Base-by-base conservation (phyloP, 2,888 invertebrate genomes). In the Cephus pygmeus region DNA sequence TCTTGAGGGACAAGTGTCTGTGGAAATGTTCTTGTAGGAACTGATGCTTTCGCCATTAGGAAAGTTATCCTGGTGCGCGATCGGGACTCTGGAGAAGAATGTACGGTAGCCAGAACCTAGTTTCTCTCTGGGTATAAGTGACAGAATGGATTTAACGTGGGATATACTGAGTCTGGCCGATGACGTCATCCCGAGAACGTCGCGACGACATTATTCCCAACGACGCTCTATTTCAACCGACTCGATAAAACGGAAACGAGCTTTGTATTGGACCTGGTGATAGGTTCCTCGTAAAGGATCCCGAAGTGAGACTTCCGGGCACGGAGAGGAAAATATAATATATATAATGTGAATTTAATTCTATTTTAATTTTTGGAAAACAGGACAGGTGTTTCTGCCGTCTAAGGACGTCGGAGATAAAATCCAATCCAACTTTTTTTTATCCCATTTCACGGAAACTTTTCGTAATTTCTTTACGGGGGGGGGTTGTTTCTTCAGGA, bases 221-320 rank as follows among this genome's bases (percentile, higher is more conserved):
- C 56, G 56, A 56, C 23, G 56, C 71, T 33, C 31, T 4, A 71
- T 12, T 23, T 31, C 31, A 3, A 76, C 69, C 68, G 73, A 56
- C 76, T 73, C 85, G 83, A 86, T 87, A 87, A 87, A 87, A 84
- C 74, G 76, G 79, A 80, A 80, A 82, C 83, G 84, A 85, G 83
- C 80, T 84, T 85, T 86, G 87, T 85, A 85, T 87, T 83, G 86
- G 83, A 81, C 81, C 82, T 85, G 83, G 84, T 83, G 85, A 40
- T 40, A 40, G 6, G 40, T 15, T 40, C 40, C 40, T 40, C 40
- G 40, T 40, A 23, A 40, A 40, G 40, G 40, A 40, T 40, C 15
- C 40, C 9, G 56, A 56, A 23, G 6, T 0, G 6, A 23, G 23
- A 23, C 56, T 56, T 56, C 56, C 56, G 56, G 56, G 9, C 2